Base-by-base conservation (phyloP, 2,113 vertebrate genomes). In the Eleginops maclovinus region DNA sequence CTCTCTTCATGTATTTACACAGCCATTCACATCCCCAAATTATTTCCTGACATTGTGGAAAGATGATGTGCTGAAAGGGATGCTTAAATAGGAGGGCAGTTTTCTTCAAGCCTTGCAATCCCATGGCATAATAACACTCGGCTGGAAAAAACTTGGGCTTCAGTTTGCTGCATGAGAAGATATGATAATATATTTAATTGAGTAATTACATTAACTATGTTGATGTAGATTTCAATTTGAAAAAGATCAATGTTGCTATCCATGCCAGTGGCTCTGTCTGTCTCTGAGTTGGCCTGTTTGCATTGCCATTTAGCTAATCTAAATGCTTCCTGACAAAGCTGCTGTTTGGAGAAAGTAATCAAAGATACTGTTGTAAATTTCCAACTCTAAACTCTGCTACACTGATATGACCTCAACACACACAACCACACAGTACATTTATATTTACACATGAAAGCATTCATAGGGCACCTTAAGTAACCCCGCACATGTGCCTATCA, bases 41-140 rank as follows among this genome's bases (percentile, higher is more conserved):
- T 64, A 50, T 40, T 36, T 3, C 31, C 0, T 66, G 73, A 66
- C 70, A 67, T 60, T 58, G n/a, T n/a, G n/a, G n/a, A n/a, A n/a
- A n/a, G n/a, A n/a, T n/a, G n/a, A n/a, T n/a, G n/a, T 67, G 56
- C 75, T 72, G 67, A 67, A 72, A 72, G 43, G 31, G 63, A 64
- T 36, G 26, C 77, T 68, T 13, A 83, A 68, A 75, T 69, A 81
- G 60, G 24, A 68, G 41, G 31, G 49, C 2, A 9, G 68, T 53
- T 66, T 84, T 70, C 59, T 59, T 74, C 49, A 67, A 55, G 40
- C 40, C 63, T 21, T 55, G 13, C 86, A 80, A 82, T 85, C 59
- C 51, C 13, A 19, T 53, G 26, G 69, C 44, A 81, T n/a, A 46
- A 50, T 62, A 60, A 65, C 46, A 43, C n/a, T 53, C 10, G 24